phyloP scores from a whole-genome alignment of 2,797 vertebrate species.

The Mormyrops boulengeri region DNA sequence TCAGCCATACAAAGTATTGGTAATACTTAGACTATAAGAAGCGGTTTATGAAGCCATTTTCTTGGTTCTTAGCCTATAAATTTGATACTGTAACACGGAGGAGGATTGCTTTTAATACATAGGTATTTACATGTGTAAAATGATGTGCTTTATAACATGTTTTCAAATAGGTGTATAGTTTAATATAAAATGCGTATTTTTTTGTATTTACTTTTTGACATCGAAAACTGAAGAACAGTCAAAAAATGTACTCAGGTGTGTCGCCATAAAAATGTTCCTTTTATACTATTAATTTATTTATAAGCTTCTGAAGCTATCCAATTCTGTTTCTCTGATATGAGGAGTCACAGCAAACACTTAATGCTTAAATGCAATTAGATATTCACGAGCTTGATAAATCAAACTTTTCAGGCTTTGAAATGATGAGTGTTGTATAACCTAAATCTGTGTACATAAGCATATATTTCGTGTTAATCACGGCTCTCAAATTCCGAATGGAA shows the following conservation, averaged over 20 bases:
- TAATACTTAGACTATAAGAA: background rate
- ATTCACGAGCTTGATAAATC: background rate
- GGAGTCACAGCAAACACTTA: background rate
- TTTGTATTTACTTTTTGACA: background rate
- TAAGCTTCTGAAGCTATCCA: background rate
- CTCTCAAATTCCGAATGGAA: background rate
- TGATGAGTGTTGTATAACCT: background rate
- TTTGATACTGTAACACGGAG: background rate
- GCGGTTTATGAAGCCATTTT: background rate
- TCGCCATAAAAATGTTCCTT: background rate
- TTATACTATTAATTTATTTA: background rate
- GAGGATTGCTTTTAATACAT: background rate
- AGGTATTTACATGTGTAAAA: background rate
- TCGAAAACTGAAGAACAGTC: background rate
- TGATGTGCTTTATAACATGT: background rate
- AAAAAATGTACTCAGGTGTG: background rate
- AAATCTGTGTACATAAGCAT: background rate
- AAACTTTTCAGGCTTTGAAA: background rate
- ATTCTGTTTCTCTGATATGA: background rate
- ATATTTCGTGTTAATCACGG: background rate
- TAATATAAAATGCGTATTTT: background rate
- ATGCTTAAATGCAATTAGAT: background rate
- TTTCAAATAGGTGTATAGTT: background rate
- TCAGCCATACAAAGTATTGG: background rate
- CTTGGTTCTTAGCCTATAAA: background rate